Evolutionary conservation across 2,888 invertebrate species (phyloP).

Genomic region (Tetanocera ferruginea): DNA sequence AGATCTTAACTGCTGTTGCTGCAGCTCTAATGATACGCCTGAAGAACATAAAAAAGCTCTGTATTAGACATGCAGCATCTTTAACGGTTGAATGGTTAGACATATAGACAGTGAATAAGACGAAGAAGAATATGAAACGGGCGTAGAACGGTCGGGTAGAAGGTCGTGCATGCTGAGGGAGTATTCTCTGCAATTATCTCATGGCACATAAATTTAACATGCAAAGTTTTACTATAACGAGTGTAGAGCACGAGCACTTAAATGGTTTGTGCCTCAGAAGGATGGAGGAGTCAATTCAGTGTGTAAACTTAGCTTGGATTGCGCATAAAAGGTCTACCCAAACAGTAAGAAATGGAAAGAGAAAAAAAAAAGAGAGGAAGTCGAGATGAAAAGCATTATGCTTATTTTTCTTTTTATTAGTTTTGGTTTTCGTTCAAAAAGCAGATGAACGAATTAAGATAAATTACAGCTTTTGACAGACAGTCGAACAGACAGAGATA

Average conservation of each 20-base stretch:
- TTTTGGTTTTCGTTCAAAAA: conserved; percentile 2
- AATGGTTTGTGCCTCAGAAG: too few relatives aligned
- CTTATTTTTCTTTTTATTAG: not conserved
- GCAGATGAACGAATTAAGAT: conserved; percentile 27
- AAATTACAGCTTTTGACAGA: conserved; percentile 24
- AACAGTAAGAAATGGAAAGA: not conserved
- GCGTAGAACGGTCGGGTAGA: not conserved
- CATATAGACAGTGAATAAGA: not conserved
- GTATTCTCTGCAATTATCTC: conserved; percentile 46
- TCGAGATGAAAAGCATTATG: not conserved
- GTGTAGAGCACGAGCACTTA: not conserved
- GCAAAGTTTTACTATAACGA: conserved; percentile 16
- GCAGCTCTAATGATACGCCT: conserved; percentile 30
- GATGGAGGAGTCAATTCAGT: not conserved
- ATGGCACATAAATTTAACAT: conserved; percentile 47
- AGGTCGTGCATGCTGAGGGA: not conserved
- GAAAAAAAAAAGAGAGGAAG: not conserved
- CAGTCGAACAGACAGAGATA: not conserved
- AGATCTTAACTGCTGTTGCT: conserved; percentile 8
- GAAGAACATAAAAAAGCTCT: conserved; percentile 30
- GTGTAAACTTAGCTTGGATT: not conserved
- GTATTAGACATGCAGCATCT: conserved; percentile 32
- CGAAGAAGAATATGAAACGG: not conserved
- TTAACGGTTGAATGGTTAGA: conserved; percentile 6
- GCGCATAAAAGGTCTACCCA: not conserved